These are phyloP conservation scores for Cyprichromis sp. DNA, from an alignment of 2,113 vertebrate species.

Conservation along the genomic window DNA sequence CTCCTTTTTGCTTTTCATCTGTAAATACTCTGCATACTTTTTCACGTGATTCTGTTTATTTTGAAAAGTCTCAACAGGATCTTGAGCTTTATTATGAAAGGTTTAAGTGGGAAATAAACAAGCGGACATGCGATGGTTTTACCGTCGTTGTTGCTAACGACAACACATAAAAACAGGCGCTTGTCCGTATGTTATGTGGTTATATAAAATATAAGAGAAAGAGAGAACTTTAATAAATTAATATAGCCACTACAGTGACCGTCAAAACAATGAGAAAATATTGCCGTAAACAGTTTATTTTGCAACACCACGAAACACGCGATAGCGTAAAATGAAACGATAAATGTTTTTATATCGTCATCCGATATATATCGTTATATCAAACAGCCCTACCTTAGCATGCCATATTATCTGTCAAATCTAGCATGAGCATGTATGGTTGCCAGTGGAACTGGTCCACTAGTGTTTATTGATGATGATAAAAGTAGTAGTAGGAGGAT, in stretches of 20 bases:
- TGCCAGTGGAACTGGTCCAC: neutral
- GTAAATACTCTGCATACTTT: too few species aligned
- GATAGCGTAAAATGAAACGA: neutral
- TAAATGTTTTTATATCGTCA: accelerated
- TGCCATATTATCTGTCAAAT: neutral
- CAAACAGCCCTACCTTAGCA: neutral
- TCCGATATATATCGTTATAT: neutral
- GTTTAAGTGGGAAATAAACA: neutral
- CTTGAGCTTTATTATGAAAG: neutral
- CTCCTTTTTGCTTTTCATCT: accelerated
- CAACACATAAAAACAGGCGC: accelerated
- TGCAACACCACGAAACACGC: accelerated
- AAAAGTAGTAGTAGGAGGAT: neutral
- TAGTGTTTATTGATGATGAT: neutral
- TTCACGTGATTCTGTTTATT: accelerated
- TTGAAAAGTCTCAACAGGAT: neutral
- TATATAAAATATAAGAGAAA: neutral
- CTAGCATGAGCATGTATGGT: neutral
- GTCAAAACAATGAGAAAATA: neutral
- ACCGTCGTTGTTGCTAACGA: neutral
- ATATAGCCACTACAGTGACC: neutral
- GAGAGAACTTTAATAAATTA: neutral
- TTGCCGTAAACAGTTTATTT: neutral
- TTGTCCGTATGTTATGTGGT: neutral
- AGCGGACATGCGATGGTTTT: neutral